phyloP scores from a whole-genome alignment of 2,888 invertebrate genomes.

The Pseudococcus longispinus region DNA sequence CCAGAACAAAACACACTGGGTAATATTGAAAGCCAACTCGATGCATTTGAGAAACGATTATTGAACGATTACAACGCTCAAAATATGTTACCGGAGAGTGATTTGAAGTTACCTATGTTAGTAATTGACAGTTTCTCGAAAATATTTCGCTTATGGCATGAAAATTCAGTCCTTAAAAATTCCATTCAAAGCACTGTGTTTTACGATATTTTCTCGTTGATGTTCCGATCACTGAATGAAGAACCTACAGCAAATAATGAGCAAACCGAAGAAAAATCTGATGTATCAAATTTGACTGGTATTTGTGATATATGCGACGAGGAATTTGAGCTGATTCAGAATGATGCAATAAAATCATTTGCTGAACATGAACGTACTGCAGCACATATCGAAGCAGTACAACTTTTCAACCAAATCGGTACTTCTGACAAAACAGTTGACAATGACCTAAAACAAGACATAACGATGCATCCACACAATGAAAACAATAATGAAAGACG shows the following conservation, averaged over 20 bases:
- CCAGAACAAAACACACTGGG: background rate
- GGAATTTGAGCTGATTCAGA: background rate
- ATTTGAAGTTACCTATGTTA: background rate
- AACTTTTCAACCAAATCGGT: background rate
- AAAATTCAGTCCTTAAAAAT: background rate
- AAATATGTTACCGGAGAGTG: background rate
- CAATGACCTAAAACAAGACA: background rate
- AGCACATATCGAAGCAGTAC: background rate
- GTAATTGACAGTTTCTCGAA: background rate
- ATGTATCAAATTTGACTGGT: background rate
- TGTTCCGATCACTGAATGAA: background rate
- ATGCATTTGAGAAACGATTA: background rate
- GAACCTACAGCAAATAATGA: background rate
- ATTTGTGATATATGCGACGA: constrained; percentile 16
- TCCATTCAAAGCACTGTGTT: background rate
- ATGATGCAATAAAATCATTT: background rate
- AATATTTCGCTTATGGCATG: background rate
- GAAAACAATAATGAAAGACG: background rate
- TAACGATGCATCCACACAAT: background rate
- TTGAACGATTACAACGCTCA: background rate
- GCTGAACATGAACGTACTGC: background rate
- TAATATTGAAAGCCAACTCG: background rate
- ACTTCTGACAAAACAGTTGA: background rate
- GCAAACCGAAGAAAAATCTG: background rate
- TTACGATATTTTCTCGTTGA: background rate